Conservation (phyloP, 2,888 invertebrate species). For the Platycnemis pennipes region DNA sequence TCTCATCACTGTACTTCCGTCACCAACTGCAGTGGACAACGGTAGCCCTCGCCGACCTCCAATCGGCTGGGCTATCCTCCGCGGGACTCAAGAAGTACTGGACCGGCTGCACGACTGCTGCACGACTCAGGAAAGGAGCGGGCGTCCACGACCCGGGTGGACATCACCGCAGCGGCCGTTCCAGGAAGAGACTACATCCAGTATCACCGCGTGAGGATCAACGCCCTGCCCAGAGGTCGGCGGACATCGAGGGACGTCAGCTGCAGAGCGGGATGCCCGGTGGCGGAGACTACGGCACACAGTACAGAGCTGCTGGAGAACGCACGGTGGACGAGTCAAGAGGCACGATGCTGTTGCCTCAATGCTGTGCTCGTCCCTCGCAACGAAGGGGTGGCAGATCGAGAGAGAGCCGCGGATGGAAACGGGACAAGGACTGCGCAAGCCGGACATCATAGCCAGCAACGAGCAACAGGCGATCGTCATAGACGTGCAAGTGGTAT, state of each 20-base stretch:
- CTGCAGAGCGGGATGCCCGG: constrained; percentile 76
- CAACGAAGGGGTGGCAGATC: constrained; percentile 74
- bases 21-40: not conserved
- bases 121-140: constrained; percentile 68
- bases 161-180: constrained; percentile 72
- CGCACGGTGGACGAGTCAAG: constrained; percentile 76
- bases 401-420: constrained; percentile 73
- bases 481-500: constrained; percentile 76
- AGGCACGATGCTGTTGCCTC: constrained; percentile 75
- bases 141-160: constrained; percentile 71
- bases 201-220: constrained; percentile 75
- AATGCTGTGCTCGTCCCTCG: constrained; percentile 70
- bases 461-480: constrained; percentile 74
- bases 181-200: constrained; percentile 76
- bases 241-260: constrained; percentile 63
- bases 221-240: constrained; percentile 75
- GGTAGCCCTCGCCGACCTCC: not conserved
- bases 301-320: constrained; percentile 76
- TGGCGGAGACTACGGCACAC: constrained; percentile 76
- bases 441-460: constrained; percentile 76
- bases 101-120: constrained; percentile 72
- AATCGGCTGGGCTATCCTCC: not conserved
- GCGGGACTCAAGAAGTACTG: constrained; percentile 9
- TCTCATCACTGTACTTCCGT: not conserved
- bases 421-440: constrained; percentile 74